Percentiles rank a stretch among this genome's conserved stretches.
Conservation (phyloP, 2,113 vertebrate species). For the Spermophilus dauricus region DNA sequence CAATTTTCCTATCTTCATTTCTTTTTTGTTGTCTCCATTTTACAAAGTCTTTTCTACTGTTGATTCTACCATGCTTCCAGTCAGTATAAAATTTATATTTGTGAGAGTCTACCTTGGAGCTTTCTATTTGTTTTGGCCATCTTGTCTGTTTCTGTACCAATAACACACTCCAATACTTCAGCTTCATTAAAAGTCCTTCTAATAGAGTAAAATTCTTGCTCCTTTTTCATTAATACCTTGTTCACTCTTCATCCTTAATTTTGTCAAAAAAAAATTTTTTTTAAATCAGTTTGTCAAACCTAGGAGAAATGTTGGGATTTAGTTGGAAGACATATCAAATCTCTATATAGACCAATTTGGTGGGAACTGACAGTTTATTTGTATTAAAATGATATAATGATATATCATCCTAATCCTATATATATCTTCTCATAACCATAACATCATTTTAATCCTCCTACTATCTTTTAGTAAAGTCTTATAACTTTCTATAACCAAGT, state of each 20-base stretch:
- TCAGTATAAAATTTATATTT: not conserved
- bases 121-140: not conserved
- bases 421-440: no score
- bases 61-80: not conserved
- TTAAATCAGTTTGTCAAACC: not conserved
- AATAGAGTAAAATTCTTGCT: not conserved
- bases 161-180: not conserved
- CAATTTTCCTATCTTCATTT: not conserved
- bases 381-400: no score
- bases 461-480: not conserved
- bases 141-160: not conserved
- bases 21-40: not conserved
- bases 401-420: not conserved
- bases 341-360: not conserved
- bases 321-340: not conserved
- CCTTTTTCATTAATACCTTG: not conserved
- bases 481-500: not conserved
- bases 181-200: not conserved
- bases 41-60: not conserved
- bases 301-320: not conserved
- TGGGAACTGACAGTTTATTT: not conserved
- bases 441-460: no score
- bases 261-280: not conserved
- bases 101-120: not conserved
- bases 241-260: not conserved